Evolutionary conservation across 2,797 vertebrate genomes (phyloP).

Genomic region (Jordanella pulchra): DNA sequence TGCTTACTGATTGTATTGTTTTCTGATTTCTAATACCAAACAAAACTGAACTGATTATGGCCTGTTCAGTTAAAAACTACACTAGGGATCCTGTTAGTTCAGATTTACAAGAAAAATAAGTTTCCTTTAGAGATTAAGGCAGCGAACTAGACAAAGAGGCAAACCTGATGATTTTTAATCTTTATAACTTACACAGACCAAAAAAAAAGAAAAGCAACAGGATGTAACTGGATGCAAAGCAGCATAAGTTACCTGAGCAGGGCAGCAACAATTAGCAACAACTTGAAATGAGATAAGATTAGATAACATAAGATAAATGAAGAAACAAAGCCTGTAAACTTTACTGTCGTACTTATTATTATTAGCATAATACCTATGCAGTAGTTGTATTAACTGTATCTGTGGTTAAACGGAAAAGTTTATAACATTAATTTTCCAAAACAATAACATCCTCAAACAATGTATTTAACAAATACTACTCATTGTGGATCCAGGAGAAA

Average conservation of each 20-base stretch:
- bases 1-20: slow-evolving; percentile 28
- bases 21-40: slow-evolving; percentile 24
- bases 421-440: background rate
- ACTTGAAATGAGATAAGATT: background rate
- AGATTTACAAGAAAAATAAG: slow-evolving; percentile 5
- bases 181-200: background rate
- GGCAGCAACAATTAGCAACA: background rate
- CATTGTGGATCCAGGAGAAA: no score
- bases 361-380: no score
- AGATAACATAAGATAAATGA: no score
- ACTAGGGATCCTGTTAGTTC: slow-evolving; percentile 28
- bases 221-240: background rate
- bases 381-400: background rate
- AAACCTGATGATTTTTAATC: background rate
- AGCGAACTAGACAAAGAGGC: background rate
- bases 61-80: slow-evolving; percentile 28
- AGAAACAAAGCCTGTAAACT: no score
- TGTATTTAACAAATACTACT: no score
- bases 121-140: background rate
- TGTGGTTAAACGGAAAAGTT: background rate
- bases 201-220: background rate
- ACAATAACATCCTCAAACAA: background rate
- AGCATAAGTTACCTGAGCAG: background rate
- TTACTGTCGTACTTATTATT: no score
- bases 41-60: slow-evolving; percentile 33